A percentile compares a stretch with the other conserved stretches of the same genome.
Conservation (phyloP, 2,113 vertebrate genomes). For the Phylloscopus trochiloides region DNA sequence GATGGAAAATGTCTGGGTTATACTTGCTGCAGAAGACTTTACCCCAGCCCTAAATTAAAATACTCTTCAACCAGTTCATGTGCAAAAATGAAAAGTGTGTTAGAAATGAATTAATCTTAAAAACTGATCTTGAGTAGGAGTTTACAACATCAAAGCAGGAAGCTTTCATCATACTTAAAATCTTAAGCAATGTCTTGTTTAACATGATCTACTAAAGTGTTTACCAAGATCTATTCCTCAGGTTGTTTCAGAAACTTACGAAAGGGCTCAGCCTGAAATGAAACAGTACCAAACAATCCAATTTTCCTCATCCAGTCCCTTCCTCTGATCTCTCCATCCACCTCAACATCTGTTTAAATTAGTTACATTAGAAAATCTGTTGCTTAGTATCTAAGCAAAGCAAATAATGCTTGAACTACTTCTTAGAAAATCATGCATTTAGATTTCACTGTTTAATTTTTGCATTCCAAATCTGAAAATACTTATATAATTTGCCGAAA, state of each 20-base stretch:
- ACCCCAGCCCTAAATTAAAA: background rate
- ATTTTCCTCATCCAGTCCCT: background rate
- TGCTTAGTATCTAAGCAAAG: background rate
- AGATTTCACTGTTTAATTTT: background rate
- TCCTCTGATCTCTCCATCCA: background rate
- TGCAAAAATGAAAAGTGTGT: background rate
- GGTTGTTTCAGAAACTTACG: background rate
- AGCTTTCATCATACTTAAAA: background rate
- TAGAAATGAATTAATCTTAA: background rate
- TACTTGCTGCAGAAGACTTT: background rate
- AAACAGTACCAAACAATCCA: background rate
- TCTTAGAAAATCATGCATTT: background rate
- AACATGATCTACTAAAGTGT: background rate
- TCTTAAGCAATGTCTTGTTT: conserved; percentile 14
- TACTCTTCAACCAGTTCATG: background rate
- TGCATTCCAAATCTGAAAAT: background rate
- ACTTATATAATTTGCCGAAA: background rate
- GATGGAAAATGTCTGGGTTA: background rate
- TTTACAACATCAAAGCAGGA: conserved; percentile 10
- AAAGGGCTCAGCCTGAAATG: background rate
- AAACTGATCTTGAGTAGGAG: background rate
- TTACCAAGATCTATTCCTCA: background rate
- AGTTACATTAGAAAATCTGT: background rate
- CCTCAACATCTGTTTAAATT: background rate
- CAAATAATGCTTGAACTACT: background rate